Conservation (phyloP, 2,113 vertebrate genomes). For the Apaloderma vittatum region DNA sequence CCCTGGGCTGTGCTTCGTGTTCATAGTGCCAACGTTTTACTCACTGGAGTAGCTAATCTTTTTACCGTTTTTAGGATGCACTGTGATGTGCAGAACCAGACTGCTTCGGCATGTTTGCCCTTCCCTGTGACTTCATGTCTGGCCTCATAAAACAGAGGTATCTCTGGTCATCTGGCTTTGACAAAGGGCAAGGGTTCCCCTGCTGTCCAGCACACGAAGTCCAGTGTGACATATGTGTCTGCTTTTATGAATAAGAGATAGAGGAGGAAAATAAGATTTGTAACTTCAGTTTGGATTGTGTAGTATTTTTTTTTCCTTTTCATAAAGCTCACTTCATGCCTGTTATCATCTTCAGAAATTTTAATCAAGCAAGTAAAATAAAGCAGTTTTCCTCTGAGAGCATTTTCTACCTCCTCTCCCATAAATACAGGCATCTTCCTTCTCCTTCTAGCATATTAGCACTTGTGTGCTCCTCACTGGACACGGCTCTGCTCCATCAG, state of each 20-base stretch:
- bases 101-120: not conserved
- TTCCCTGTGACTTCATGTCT: not conserved
- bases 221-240: not conserved
- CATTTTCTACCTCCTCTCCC: not conserved
- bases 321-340: not conserved
- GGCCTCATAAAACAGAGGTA: not conserved
- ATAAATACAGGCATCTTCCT: not conserved
- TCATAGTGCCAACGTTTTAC: constrained; percentile 40
- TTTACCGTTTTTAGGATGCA: not conserved
- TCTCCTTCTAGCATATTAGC: not conserved
- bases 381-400: not conserved
- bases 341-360: not conserved
- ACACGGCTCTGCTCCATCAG: not conserved
- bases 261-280: fast-evolving
- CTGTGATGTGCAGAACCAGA: not conserved
- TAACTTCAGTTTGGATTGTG: not conserved
- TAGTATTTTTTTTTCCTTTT: not conserved
- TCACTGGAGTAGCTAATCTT: not conserved
- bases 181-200: not conserved
- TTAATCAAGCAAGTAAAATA: not conserved
- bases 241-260: not conserved
- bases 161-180: not conserved
- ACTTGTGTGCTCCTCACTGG: not conserved
- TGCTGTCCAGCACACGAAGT: not conserved
- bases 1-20: not conserved